phyloP scores from a whole-genome alignment of 1,140 invertebrate species.

The Leptopilina boulardi region DNA sequence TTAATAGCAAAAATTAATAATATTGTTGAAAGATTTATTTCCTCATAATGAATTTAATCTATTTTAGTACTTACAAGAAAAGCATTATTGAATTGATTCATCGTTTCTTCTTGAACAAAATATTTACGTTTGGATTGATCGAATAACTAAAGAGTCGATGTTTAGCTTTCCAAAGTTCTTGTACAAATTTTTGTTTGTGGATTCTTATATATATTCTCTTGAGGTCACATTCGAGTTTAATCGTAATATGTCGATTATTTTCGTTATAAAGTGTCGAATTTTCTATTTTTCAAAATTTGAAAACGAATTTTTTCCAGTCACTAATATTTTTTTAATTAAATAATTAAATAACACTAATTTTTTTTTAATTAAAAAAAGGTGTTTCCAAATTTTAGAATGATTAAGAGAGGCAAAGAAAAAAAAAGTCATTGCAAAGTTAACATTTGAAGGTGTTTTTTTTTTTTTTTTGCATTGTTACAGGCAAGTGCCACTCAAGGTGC shows the following conservation, averaged over 20 bases:
- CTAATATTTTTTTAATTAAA: too few relatives aligned
- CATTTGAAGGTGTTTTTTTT: background rate
- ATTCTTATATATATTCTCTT: background rate
- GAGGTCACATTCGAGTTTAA: background rate
- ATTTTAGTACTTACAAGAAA: background rate
- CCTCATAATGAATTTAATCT: background rate
- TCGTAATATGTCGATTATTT: background rate
- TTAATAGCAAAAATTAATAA: background rate
- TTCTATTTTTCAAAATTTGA: too few relatives aligned
- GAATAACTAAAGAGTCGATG: background rate
- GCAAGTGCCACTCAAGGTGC: conserved; percentile 31
- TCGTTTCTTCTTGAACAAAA: background rate
- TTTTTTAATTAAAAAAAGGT: too few relatives aligned
- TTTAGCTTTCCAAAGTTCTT: background rate
- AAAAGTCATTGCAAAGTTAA: background rate
- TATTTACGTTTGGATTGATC: background rate
- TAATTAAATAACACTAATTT: too few relatives aligned
- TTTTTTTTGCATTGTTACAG: background rate
- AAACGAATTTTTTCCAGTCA: too few relatives aligned
- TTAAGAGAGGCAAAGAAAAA: background rate
- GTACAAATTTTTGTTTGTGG: background rate
- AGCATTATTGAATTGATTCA: conserved; percentile 6
- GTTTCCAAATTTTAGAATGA: too few relatives aligned
- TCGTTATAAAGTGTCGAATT: background rate
- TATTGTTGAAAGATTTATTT: background rate